Conservation (phyloP, 2,113 vertebrate species). For the Oryzias celebensis region DNA sequence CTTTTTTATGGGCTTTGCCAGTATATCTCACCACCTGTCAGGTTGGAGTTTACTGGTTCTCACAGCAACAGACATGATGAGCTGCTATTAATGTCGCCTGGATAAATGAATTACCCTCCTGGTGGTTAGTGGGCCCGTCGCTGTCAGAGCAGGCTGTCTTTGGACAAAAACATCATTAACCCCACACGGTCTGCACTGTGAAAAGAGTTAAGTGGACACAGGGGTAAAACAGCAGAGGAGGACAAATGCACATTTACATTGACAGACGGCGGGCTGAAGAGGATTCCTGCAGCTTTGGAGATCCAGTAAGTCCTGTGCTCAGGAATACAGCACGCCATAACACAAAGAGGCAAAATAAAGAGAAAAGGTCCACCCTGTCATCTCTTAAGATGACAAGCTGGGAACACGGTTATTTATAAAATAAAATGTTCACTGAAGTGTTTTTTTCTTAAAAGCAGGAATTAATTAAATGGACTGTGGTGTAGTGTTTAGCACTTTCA, state of each 20-base stretch:
- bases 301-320: neutral
- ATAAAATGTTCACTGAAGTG: too few species aligned
- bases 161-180: slow-evolving; percentile 32
- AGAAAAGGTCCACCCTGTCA: neutral
- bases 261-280: slow-evolving; percentile 1
- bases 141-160: slow-evolving; percentile 26
- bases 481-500: too few species aligned
- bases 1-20: slow-evolving; percentile 44
- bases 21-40: slow-evolving; percentile 49
- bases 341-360: neutral
- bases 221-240: neutral
- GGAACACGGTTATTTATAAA: too few species aligned
- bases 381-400: too few species aligned
- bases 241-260: neutral
- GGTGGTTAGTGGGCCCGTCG: slow-evolving; percentile 21
- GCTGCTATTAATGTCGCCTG: slow-evolving; percentile 47
- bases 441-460: too few species aligned
- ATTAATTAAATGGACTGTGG: too few species aligned
- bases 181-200: slow-evolving; percentile 3
- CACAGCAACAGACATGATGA: slow-evolving; percentile 41
- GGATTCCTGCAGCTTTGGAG: neutral
- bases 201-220: neutral
- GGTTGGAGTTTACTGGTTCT: slow-evolving; percentile 34
- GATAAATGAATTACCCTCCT: slow-evolving; percentile 39
- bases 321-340: neutral